These are phyloP conservation scores for Eupeodes luniger DNA, from an alignment of 2,888 invertebrate species.

Conservation along the genomic window DNA sequence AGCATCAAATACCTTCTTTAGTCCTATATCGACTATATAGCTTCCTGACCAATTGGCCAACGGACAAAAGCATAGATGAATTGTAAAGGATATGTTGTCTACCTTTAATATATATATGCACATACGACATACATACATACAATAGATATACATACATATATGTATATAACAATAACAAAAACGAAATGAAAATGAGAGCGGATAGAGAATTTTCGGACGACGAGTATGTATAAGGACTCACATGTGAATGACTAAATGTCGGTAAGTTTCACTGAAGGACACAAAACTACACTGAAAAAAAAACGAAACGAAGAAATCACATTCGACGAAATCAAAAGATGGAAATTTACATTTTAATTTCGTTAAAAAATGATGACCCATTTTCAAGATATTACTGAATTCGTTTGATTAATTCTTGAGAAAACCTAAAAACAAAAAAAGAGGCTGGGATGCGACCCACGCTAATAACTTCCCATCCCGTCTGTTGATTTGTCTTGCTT, in stretches of 20 bases:
- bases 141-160: no score
- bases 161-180: not conserved
- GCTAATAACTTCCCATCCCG: no score
- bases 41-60: slow-evolving; percentile 73
- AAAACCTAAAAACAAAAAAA: no score
- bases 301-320: not conserved
- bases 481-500: no score
- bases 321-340: no score
- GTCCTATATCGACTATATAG: slow-evolving; percentile 36
- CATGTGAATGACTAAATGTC: slow-evolving; percentile 49
- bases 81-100: slow-evolving; percentile 71
- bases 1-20: slow-evolving; percentile 26
- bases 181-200: slow-evolving; percentile 64
- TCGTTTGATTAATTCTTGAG: no score
- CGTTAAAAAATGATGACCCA: no score
- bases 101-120: not conserved
- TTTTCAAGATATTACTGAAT: no score
- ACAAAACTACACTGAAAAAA: not conserved
- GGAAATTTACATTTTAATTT: no score
- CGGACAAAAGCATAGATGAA: slow-evolving; percentile 65
- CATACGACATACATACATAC: not conserved
- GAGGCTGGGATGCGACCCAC: no score
- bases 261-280: not conserved
- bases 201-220: slow-evolving; percentile 48
- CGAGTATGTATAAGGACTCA: not conserved